Evolutionary conservation across 1,140 invertebrate species (phyloP), one percentile per base, ranked within the genome.

Genomic region (Brevipalpus yothersi): DNA sequence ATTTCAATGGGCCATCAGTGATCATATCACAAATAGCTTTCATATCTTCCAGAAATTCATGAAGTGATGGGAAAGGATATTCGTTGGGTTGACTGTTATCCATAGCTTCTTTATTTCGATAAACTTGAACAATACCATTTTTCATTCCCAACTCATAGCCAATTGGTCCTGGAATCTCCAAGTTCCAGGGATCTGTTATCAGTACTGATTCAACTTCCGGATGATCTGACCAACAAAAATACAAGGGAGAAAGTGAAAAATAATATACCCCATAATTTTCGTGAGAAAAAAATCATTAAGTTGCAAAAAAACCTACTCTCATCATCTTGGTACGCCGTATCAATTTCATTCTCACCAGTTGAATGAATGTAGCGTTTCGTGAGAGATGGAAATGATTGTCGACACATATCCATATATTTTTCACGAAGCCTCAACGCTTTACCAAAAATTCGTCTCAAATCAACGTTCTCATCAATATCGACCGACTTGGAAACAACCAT

Each of bases 1-100:
- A 94, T 75, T 98, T 99, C 79, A 95, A 72, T n/a, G 91, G 90
- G 54, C 92, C 92, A 74, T 97, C 88, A 42, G 88, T 88, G 61
- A 96, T 95, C 82, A 95, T 87, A 51, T 78, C 80, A 69, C 90
- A 93, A 67, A 93, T 78, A 19, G 78, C 74, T 66, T 84, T 84
- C 80, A 87, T 86, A 67, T 92, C 87, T 41, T 78, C 76, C 15
- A 85, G 80, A 69, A 83, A 90, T 64, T 81, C 80, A 41, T 76
- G 72, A 64, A 86, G 73, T 64, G 83, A 80, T 4, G 82, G 79
- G 61, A 86, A 92, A 0, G 78, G 74, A 69, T 84, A 90, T 13
- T 83, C 78, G 12, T 11, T 70, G 0, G 78, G 74, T 53, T 80
- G 67, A 3, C 76, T 72, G 13, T 75, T 71, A 2, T 72, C 71